These are phyloP conservation scores for Cinara cedri DNA, from an alignment of 2,888 invertebrate species.

Conservation along the genomic window DNA sequence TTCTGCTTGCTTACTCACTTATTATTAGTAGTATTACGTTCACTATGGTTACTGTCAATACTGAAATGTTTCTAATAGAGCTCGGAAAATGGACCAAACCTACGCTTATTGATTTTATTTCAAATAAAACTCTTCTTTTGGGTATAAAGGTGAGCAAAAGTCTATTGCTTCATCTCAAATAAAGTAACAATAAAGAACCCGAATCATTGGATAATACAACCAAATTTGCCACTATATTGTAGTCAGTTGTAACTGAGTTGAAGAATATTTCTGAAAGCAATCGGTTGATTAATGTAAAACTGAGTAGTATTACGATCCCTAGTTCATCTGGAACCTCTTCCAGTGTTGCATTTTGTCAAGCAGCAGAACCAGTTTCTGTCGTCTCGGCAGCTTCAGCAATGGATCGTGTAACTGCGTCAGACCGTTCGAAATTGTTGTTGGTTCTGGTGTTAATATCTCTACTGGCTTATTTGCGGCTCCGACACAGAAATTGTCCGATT, in stretches of 20 bases:
- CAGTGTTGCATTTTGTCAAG: neutral
- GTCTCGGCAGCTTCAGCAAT: neutral
- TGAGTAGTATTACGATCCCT: constrained; percentile 5
- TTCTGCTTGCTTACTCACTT: neutral
- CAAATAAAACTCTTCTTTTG: neutral
- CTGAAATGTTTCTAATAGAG: constrained; percentile 1
- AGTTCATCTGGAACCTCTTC: neutral
- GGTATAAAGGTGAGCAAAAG: neutral
- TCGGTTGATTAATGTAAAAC: constrained; percentile 7
- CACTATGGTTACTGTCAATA: constrained; percentile 7
- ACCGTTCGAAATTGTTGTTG: constrained; percentile 1
- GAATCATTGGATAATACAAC: neutral
- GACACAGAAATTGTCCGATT: constrained; percentile 4
- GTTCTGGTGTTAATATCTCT: constrained; percentile 1
- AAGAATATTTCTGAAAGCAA: constrained; percentile 22
- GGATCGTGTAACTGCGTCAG: neutral
- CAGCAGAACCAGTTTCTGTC: neutral
- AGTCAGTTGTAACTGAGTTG: constrained; percentile 6
- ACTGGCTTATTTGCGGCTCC: constrained; percentile 5
- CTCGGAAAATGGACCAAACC: constrained; percentile 22
- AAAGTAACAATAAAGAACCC: neutral
- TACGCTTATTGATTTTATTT: constrained; percentile 21
- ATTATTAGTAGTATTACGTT: neutral
- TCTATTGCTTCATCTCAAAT: neutral
- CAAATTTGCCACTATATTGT: constrained; percentile 11